phyloP scores from a whole-genome alignment of 2,888 invertebrate genomes.

The Epirrhoe tristata region DNA sequence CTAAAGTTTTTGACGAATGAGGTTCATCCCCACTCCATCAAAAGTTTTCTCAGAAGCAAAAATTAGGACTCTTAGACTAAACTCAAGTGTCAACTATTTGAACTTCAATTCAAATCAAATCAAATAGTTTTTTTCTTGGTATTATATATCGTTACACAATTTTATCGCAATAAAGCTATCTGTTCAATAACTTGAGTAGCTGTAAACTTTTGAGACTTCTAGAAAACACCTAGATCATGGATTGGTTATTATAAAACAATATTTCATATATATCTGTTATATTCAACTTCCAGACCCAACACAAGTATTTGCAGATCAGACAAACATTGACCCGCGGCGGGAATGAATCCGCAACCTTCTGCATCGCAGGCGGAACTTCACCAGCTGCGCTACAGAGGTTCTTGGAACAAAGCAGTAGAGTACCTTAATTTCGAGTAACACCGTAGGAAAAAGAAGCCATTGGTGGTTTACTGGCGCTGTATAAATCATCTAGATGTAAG shows the following conservation, averaged over 20 bases:
- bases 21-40: conserved; percentile 6
- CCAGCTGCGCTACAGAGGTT: too few species aligned
- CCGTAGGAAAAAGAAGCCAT: background rate
- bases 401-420: too few species aligned
- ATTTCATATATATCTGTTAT: background rate
- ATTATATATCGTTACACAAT: too few species aligned
- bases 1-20: conserved; percentile 18
- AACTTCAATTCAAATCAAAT: too few species aligned
- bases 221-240: background rate
- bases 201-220: background rate
- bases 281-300: too few species aligned
- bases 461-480: background rate
- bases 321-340: too few species aligned
- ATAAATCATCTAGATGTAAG: too few species aligned
- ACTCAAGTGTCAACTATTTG: background rate
- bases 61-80: background rate
- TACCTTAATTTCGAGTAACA: too few species aligned
- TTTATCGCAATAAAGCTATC: background rate
- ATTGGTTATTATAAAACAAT: background rate
- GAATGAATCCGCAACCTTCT: too few species aligned
- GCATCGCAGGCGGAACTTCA: too few species aligned
- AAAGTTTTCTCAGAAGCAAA: conserved; percentile 2
- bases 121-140: too few species aligned
- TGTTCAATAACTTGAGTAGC: background rate
- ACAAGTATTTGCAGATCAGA: too few species aligned